Base-by-base conservation (phyloP, 2,888 invertebrate genomes). In the Scelioninae gen. 1 region DNA sequence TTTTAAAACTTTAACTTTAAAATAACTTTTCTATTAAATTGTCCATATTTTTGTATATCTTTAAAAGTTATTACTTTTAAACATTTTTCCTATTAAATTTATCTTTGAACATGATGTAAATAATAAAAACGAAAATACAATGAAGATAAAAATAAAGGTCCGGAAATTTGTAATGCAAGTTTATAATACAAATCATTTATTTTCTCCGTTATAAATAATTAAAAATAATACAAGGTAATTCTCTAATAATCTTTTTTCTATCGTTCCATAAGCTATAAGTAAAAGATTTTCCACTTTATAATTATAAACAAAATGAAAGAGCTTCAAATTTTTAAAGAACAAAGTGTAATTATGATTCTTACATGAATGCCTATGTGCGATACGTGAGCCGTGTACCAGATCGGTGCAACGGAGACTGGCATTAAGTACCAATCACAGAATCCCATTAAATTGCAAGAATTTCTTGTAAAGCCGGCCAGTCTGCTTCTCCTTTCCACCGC, bases 381-480 rank as follows among this genome's bases (percentile, higher is more conserved):
- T 88, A 89, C 90, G 90, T 89, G 90, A 87, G 87, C 84, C 86
- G 89, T 85, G 88, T 90, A 86, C 86, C 86, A 87, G 88, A 88
- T 87, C 84, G 84, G 80, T 86, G 85, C 86, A 88, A 87, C 89
- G 87, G 88, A 88, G 89, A 88, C 86, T 86, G 90, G 88, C 89
- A 90, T 90, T 89, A 89, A 89, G 89, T 88, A 90, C 90, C 91
- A 91, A 91, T 91, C 91, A 90, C 90, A 90, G 89, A 91, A 90
- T 91, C 89, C 87, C 89, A 91, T 91, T 91, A 91, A 91, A 90
- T 91, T 89, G 89, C 90, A 90, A 87, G 89, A 90, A 91, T 91
- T 91, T 91, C 90, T 90, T 90, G 89, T 78, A 85, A 86, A 86
- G 84, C 88, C 85, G 85, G 88, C 89, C 87, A 86, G 83, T 85